phyloP scores from a whole-genome alignment of 2,888 invertebrate genomes.

The Tuta absoluta region DNA sequence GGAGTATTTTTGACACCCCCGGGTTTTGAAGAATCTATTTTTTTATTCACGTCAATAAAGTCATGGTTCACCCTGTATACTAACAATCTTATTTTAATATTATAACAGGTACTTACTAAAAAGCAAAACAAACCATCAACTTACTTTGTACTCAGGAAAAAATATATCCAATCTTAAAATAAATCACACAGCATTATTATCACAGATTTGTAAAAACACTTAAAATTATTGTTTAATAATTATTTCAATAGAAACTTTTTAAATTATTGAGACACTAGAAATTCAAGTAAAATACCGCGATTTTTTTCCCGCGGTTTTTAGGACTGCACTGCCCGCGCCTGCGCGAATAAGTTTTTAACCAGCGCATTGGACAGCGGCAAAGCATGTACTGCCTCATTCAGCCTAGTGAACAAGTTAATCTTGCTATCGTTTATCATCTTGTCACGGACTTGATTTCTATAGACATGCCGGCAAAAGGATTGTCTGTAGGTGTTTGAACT shows the following conservation, averaged over 20 bases:
- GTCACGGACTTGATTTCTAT: conserved; percentile 50
- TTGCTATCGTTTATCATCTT: conserved; percentile 45
- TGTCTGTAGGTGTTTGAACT: background rate
- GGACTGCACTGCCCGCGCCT: conserved; percentile 44
- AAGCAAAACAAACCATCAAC: background rate
- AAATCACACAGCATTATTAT: conserved; percentile 19
- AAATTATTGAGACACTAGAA: background rate
- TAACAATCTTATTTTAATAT: no score
- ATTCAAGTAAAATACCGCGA: background rate
- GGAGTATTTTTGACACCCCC: no score
- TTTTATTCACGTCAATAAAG: no score
- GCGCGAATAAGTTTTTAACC: conserved; percentile 56
- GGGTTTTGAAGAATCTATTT: no score
- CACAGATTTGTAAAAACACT: conserved; percentile 1
- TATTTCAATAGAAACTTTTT: background rate
- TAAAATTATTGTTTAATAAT: background rate
- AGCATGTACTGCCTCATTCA: conserved; percentile 56
- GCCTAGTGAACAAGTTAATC: conserved; percentile 43
- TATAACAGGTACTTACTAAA: no score
- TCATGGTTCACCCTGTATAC: no score
- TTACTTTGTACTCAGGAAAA: background rate
- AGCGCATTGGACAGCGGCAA: conserved; percentile 62
- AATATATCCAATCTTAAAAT: background rate
- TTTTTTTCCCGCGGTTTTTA: conserved; percentile 43
- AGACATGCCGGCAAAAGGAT: conserved; percentile 28